Percentiles rank a stretch among this genome's conserved stretches.
phyloP scores from a whole-genome alignment of 2,888 invertebrate species.

The Schizotus pectinicornis region DNA sequence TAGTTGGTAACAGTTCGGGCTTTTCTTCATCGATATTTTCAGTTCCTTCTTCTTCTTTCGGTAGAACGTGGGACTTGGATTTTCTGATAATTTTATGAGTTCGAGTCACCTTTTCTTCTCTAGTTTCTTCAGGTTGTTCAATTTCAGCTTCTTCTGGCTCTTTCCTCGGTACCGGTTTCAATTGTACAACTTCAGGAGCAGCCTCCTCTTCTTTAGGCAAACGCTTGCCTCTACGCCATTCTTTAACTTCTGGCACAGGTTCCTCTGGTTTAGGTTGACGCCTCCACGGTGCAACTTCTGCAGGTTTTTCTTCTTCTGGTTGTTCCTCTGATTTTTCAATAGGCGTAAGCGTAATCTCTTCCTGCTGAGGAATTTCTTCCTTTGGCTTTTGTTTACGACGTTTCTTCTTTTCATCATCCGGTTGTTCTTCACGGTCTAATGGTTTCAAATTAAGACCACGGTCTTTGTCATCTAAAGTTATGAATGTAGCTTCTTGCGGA shows the following conservation, averaged over 20 bases:
- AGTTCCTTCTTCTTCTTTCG: slow-evolving; percentile 43
- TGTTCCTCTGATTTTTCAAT: slow-evolving; percentile 21
- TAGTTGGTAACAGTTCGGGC: slow-evolving; percentile 49
- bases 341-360: slow-evolving; percentile 49
- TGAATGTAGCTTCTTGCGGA: slow-evolving; percentile 42
- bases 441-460: slow-evolving; percentile 46
- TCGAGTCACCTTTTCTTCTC: slow-evolving; percentile 12
- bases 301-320: slow-evolving; percentile 25
- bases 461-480: slow-evolving; percentile 44
- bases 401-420: slow-evolving; percentile 33
- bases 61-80: slow-evolving; percentile 35
- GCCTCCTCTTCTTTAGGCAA: slow-evolving; percentile 34
- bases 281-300: slow-evolving; percentile 6
- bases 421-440: slow-evolving; percentile 54
- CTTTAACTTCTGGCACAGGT: slow-evolving; percentile 30
- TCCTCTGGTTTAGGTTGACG: slow-evolving; percentile 36
- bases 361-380: slow-evolving; percentile 47
- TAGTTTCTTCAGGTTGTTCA: slow-evolving; percentile 25
- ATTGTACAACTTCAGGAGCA: slow-evolving; percentile 31
- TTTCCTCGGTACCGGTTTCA: slow-evolving; percentile 37
- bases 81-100: slow-evolving; percentile 20
- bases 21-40: slow-evolving; percentile 35
- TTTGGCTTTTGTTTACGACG: slow-evolving; percentile 36
- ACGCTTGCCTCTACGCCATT: slow-evolving; percentile 33
- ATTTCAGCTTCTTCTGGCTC: slow-evolving; percentile 36